Percentiles rank a stretch among this genome's conserved stretches.
Evolutionary conservation across 1,140 invertebrate species (phyloP).

Genomic region (Drosophila subpulchrella): DNA sequence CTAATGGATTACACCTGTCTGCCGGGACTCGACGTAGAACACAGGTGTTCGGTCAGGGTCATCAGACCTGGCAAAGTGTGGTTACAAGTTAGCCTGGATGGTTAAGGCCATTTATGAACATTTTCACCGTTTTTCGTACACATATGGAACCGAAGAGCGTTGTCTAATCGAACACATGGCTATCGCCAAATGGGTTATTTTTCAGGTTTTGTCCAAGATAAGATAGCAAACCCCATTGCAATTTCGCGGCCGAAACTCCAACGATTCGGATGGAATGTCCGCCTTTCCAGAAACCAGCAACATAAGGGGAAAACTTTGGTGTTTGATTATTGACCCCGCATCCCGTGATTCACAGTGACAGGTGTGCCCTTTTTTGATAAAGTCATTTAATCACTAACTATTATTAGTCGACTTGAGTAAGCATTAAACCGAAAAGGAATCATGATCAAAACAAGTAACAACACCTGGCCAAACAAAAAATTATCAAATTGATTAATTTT

Average conservation of each 20-base stretch:
- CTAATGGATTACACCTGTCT: constrained; percentile 15
- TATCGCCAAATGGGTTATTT: constrained; percentile 46
- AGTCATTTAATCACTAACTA: constrained; percentile 31
- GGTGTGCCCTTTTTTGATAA: constrained; percentile 32
- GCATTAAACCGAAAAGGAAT: not conserved
- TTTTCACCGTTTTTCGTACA: constrained; percentile 4
- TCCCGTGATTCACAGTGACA: constrained; percentile 21
- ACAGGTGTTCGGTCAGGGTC: constrained; percentile 56
- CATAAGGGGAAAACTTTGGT: constrained; percentile 10
- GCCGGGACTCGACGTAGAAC: constrained; percentile 6
- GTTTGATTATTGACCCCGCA: constrained; percentile 20
- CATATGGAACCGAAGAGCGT: constrained; percentile 5
- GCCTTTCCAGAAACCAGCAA: constrained; percentile 1
- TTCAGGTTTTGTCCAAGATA: constrained; percentile 28
- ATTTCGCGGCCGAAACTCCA: constrained; percentile 11
- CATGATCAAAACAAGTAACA: constrained; percentile 9
- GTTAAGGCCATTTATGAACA: constrained; percentile 55
- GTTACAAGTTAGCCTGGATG: constrained; percentile 22
- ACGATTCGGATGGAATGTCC: constrained; percentile 27
- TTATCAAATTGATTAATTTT: constrained; percentile 18
- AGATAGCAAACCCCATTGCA: constrained; percentile 30
- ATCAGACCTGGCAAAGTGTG: constrained; percentile 21
- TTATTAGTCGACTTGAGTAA: constrained; percentile 9
- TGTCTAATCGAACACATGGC: constrained; percentile 45
- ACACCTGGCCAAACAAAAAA: constrained; percentile 10